Percentiles rank a stretch among this genome's conserved stretches.
Conservation (phyloP, 2,888 invertebrate species). For the Xylota segnis region DNA sequence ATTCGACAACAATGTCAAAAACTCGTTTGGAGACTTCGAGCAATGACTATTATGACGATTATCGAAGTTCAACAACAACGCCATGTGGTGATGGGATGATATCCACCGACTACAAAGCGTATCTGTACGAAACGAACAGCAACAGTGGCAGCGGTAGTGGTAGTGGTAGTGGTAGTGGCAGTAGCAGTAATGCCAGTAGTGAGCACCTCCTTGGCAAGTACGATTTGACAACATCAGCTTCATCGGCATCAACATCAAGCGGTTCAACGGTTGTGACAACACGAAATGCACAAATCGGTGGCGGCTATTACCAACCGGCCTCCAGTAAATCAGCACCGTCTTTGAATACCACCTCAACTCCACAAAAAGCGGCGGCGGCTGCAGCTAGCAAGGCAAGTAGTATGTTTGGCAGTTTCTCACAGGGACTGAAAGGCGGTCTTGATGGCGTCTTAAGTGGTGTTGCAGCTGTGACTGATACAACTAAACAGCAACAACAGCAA, state of each 20-base stretch:
- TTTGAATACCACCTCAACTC: slow-evolving; percentile 70
- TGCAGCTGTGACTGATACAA: slow-evolving; percentile 73
- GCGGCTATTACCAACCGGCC: slow-evolving; percentile 78
- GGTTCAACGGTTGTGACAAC: slow-evolving; percentile 62
- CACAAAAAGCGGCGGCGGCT: slow-evolving; percentile 82
- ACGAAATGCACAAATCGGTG: slow-evolving; percentile 39
- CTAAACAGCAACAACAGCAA: slow-evolving; percentile 59
- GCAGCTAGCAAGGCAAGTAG: slow-evolving; percentile 82
- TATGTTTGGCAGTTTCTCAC: slow-evolving; percentile 81
- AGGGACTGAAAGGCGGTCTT: slow-evolving; percentile 81
- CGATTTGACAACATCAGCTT: slow-evolving; percentile 76
- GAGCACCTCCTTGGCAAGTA: slow-evolving; percentile 52
- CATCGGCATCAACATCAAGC: slow-evolving; percentile 59
- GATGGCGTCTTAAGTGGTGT: slow-evolving; percentile 81
- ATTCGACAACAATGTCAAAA: slow-evolving; percentile 54
- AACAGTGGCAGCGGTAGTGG: slow-evolving; percentile 67
- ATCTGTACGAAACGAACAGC: slow-evolving; percentile 69
- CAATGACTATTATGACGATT: slow-evolving; percentile 62
- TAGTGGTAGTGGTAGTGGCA: slow-evolving; percentile 69
- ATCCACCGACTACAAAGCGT: slow-evolving; percentile 62
- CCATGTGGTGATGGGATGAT: slow-evolving; percentile 19
- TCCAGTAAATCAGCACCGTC: slow-evolving; percentile 53
- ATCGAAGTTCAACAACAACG: slow-evolving; percentile 63
- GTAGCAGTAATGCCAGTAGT: slow-evolving; percentile 52
- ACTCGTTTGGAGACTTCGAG: slow-evolving; percentile 46